Evolutionary conservation across 1,140 invertebrate species (phyloP), one percentile per base, ranked within the genome.

Genomic region (Drosophila bocki): DNA sequence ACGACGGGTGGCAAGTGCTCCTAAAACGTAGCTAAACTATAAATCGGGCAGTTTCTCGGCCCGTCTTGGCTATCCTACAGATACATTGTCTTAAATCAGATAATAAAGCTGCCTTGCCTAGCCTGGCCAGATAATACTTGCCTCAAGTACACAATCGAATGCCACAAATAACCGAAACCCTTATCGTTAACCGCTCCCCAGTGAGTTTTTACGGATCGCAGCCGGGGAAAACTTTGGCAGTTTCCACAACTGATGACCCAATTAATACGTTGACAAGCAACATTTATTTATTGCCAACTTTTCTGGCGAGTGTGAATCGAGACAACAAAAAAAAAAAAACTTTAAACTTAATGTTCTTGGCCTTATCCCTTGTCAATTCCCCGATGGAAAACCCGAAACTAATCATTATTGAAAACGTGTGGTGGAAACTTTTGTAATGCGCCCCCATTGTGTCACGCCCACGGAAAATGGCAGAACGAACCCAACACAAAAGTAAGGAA

Each of bases 341-440:
- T 60, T 59, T 72, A 82, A 82, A 61, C 80, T 77, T 74, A 50
- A 82, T 72, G 32, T 59, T 47, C 29, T 60, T 56, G 48, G 44
- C 58, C 58, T 48, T 59, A 75, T 71, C 32, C 72, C 50, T 57
- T 70, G 62, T 54, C 61, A 70, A 70, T 70, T 70, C 44, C 33
- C 62, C 33, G 13, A 41, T 32, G 54, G 15, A 22, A 65, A 48
- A 32, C 39, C 48, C 59, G 48, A 81, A 80, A 88, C 84, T 87
- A 83, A 83, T 88, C 80, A 88, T 83, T 88, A 75, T 80, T 88
- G 84, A 80, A 83, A 88, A 83, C 80, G 80, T 87, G 71, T 67
- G 51, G 41, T 67, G 45, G 47, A 70, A 88, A 72, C 62, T 83
- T 77, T 74, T 62, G 29, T 71, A 77, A 62, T 74, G 53, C 53